Conservation (phyloP, 1,140 invertebrate species). For the Sipha flava region DNA sequence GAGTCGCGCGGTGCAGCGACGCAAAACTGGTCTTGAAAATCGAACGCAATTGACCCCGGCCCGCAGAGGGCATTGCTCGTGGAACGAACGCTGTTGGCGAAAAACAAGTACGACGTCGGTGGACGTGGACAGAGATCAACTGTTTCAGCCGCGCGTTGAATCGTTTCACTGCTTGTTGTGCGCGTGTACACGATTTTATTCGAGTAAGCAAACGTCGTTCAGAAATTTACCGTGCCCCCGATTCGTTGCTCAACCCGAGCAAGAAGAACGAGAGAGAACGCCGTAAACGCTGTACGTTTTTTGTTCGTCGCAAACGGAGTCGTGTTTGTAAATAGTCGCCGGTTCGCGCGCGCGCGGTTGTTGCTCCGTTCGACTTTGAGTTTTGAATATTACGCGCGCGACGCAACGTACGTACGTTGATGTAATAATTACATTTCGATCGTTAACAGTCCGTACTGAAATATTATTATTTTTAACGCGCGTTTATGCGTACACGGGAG, state of each 20-base stretch:
- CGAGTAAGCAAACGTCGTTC: not conserved
- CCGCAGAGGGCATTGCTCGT: conserved; percentile 24
- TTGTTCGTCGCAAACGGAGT: too few relatives aligned
- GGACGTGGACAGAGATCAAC: not conserved
- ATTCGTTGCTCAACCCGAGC: not conserved
- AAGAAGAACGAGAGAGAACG: too few relatives aligned
- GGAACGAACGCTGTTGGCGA: conserved; percentile 1
- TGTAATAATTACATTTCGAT: too few relatives aligned
- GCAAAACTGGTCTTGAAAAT: conserved; percentile 26
- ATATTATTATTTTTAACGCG: too few relatives aligned
- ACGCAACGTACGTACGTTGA: too few relatives aligned
- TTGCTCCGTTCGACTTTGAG: too few relatives aligned
- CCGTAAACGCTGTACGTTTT: too few relatives aligned
- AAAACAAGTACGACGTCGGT: not conserved
- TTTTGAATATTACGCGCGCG: too few relatives aligned
- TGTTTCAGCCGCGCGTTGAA: not conserved
- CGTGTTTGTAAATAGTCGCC: too few relatives aligned
- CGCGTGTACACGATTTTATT: not conserved
- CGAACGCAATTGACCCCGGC: conserved; percentile 22
- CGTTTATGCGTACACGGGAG: too few relatives aligned
- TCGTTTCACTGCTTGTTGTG: not conserved
- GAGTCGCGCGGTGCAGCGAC: not conserved
- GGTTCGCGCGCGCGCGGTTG: too few relatives aligned
- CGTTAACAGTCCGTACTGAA: too few relatives aligned
- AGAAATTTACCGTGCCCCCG: not conserved